phyloP scores from a whole-genome alignment of 2,113 vertebrate genomes.

The mouse (Mus musculus) region GRCm39 chr1:110583001-110583500 shows the following conservation, averaged over 20 bases:
- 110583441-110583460: neutral
- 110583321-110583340: neutral
- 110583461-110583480: neutral
- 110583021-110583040: neutral
- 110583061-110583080: neutral
- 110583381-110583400: neutral
- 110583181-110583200: neutral
- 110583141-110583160: neutral
- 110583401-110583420: too few species aligned
- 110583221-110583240: too few species aligned
- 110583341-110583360: neutral
- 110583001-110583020: neutral
- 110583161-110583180: neutral
- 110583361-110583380: neutral
- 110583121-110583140: neutral
- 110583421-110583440: neutral
- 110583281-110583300: fast-evolving
- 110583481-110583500: constrained; percentile 32
- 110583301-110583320: fast-evolving
- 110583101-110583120: neutral
- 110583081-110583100: neutral
- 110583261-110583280: too few species aligned
- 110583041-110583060: too few species aligned
- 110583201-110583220: neutral
- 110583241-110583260: neutral